Conservation (phyloP, 2,797 vertebrate species). For the Schizopygopsis malacanthus region DNA sequence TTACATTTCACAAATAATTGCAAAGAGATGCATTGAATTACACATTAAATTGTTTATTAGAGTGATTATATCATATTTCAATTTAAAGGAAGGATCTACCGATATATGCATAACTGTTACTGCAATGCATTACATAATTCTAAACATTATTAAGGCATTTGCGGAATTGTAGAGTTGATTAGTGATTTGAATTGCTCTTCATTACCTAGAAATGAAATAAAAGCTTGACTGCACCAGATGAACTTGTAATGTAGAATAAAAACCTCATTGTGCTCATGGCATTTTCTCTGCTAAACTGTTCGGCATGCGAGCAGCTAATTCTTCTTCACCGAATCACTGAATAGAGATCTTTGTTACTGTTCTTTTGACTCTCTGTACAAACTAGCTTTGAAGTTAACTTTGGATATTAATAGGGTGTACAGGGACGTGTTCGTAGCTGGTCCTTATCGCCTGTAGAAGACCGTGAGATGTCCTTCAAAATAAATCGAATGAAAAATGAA, state of each 20-base stretch:
- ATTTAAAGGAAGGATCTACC: not conserved
- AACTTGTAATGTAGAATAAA: conserved; percentile 31
- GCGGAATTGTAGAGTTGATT: not conserved
- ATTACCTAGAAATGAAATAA: conserved; percentile 4
- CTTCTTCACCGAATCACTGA: conserved; percentile 22
- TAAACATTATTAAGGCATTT: not conserved
- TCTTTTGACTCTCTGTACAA: conserved; percentile 19
- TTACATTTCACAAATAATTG: not conserved
- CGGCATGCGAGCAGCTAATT: conserved; percentile 33
- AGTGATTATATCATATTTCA: not conserved
- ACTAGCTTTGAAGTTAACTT: conserved; percentile 31
- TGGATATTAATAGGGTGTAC: conserved; percentile 22
- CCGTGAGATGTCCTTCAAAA: not conserved
- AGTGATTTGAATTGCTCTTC: not conserved
- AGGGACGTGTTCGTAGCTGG: not conserved
- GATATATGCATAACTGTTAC: not conserved
- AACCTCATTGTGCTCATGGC: conserved; percentile 48
- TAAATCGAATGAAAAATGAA: not conserved
- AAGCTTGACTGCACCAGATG: not conserved
- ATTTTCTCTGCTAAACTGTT: conserved; percentile 39
- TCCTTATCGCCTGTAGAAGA: conserved; percentile 12
- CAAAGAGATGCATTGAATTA: not conserved
- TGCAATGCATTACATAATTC: not conserved
- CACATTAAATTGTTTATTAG: not conserved
- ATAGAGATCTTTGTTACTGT: conserved; percentile 15